Conservation (phyloP, 2,888 invertebrate species). For the Polia nebulosa region DNA sequence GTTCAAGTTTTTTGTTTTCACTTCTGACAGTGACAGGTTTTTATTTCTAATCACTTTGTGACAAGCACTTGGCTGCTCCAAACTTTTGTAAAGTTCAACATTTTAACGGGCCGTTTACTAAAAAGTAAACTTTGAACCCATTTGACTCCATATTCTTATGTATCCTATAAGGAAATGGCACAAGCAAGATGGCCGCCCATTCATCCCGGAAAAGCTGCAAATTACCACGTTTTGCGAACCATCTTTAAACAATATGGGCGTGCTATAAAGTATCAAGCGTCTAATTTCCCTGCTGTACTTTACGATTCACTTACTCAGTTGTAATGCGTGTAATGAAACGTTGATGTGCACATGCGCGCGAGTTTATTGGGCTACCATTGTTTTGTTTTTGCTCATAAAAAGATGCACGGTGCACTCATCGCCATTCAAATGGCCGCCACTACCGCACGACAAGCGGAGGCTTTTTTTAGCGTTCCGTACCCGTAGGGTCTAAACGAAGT, state of each 20-base stretch:
- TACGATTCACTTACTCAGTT: slow-evolving; percentile 49
- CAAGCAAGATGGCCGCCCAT: neutral
- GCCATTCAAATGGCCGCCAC: neutral
- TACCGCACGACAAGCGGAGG: too few species aligned
- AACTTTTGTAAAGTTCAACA: neutral
- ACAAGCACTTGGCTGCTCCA: neutral
- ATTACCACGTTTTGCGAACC: slow-evolving; percentile 3
- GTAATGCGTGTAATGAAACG: slow-evolving; percentile 32
- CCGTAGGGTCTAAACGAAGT: too few species aligned
- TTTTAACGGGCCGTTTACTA: neutral
- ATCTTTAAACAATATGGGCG: neutral
- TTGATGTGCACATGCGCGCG: slow-evolving; percentile 39
- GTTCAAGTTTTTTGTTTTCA: too few species aligned
- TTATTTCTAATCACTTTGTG: too few species aligned
- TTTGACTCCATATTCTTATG: neutral
- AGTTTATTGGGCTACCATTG: slow-evolving; percentile 46
- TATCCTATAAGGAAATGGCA: neutral
- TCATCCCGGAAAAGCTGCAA: neutral
- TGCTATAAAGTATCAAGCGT: slow-evolving; percentile 24
- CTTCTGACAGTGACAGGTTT: neutral
- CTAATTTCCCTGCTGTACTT: slow-evolving; percentile 32
- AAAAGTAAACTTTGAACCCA: neutral
- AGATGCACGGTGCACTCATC: neutral
- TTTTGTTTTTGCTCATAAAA: slow-evolving; percentile 44
- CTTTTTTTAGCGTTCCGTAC: too few species aligned